A percentile compares a stretch with the other conserved stretches of the same genome.
Evolutionary conservation across 2,113 vertebrate species (phyloP).

Genomic region (Columba livia): DNA sequence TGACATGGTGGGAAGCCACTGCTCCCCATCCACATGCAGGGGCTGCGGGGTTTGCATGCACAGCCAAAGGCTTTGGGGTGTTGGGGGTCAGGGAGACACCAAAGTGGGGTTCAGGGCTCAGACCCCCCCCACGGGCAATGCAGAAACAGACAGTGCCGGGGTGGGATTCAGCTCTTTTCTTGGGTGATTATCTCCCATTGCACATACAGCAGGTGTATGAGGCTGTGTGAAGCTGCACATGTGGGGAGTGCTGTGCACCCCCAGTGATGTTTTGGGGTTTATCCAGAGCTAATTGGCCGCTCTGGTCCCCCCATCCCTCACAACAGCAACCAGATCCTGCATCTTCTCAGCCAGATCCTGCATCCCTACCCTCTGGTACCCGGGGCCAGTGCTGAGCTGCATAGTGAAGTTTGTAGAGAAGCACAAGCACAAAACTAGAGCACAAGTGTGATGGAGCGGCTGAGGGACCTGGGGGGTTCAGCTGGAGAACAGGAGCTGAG

Average conservation of each 20-base stretch:
- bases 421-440: neutral
- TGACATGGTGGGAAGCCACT: accelerated
- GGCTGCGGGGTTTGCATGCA: accelerated
- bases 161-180: accelerated
- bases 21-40: accelerated
- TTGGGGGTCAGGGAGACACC: accelerated
- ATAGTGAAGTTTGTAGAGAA: neutral
- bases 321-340: neutral
- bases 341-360: too few species aligned
- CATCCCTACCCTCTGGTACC: too few species aligned
- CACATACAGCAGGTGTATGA: accelerated
- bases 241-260: accelerated
- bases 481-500: too few species aligned
- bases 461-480: too few species aligned
- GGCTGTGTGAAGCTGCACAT: accelerated
- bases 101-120: neutral
- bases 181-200: accelerated
- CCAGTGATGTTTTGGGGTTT: accelerated
- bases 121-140: accelerated
- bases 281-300: neutral
- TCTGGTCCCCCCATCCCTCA: accelerated
- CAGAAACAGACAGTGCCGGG: neutral
- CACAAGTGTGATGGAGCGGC: too few species aligned
- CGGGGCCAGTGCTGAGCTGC: neutral
- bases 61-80: neutral